Base-by-base conservation (phyloP, 2,113 vertebrate species). In the Meleagris gallopavo region DNA sequence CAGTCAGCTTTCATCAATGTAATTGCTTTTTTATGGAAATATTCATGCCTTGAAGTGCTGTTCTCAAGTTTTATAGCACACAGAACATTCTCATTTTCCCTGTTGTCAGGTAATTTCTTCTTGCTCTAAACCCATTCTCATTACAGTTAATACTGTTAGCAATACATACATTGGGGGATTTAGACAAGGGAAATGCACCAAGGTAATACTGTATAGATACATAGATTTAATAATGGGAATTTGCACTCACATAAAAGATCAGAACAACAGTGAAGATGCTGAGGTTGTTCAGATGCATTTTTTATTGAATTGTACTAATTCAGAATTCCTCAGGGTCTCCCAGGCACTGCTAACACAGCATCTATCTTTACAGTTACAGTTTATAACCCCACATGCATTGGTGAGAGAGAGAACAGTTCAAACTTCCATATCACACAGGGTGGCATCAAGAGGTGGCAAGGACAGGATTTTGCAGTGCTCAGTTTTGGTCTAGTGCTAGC, bases 21-120 rank as follows among this genome's bases (percentile, higher is more conserved):
- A 89, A 87, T 86, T 90, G 84, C 65, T 83, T 94, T 88, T 50
- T 71, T 58, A 70, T 43, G 62, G 67, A 94, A 87, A 80, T 91
- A 79, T 21, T 87, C 61, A 67, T 30, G 85, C 66, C 43, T 84
- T 89, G 74, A 87, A 89, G 89, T 57, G 84, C 62, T 76, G 40
- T 93, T 94, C 54, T 74, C 43, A 89, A 57, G 58, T 79, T 95
- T 91, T 85, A 95, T 72, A 75, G 71, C 38, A 45, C n/a, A 48
- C 34, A 87, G 21, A 83, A 7, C 30, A 34, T 79, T 92, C 52
- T 25, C 22, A 29, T 84, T 64, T 89, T 92, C 78, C 72, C 43
- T 46, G 38, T 36, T 67, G 55, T 86, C 73, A 70, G 38, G 69
- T 86, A 75, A 78, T 87, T 91, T 86, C 48, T 72, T 85, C 71